Percentiles rank a stretch among this genome's conserved stretches.
These are phyloP conservation scores for Botia almorhae DNA, from an alignment of 2,797 vertebrate genomes.

Conservation along the genomic window DNA sequence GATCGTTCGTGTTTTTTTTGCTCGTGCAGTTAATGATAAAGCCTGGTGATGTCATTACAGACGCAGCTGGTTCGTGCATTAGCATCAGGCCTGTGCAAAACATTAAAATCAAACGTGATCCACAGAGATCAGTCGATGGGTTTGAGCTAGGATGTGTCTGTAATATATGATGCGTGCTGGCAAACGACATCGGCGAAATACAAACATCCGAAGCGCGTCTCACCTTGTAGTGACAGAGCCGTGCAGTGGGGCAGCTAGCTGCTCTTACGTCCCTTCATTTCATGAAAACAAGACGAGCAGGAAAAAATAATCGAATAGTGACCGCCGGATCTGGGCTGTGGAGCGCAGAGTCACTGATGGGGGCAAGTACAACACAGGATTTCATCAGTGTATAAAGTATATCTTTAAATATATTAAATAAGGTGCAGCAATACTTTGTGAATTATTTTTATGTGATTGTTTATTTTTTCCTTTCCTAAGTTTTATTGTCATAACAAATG, in stretches of 20 bases:
- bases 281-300: conserved; percentile 71
- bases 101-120: conserved; percentile 7
- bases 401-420: no score
- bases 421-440: no score
- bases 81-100: conserved; percentile 23
- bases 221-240: conserved; percentile 66
- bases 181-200: conserved; percentile 8
- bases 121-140: background rate
- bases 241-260: conserved; percentile 39
- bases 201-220: conserved; percentile 52
- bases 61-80: conserved; percentile 37
- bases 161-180: background rate
- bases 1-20: background rate
- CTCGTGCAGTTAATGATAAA: conserved; percentile 5
- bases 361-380: background rate
- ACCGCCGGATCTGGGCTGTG: background rate
- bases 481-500: no score
- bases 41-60: conserved; percentile 26
- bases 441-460: no score
- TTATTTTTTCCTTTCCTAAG: no score
- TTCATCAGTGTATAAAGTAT: background rate
- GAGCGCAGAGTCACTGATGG: conserved; percentile 57
- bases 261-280: conserved; percentile 55
- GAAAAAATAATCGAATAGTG: conserved; percentile 58
- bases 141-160: background rate